phyloP scores from a whole-genome alignment of 2,113 vertebrate species.

The Macquaria ambigua region DNA sequence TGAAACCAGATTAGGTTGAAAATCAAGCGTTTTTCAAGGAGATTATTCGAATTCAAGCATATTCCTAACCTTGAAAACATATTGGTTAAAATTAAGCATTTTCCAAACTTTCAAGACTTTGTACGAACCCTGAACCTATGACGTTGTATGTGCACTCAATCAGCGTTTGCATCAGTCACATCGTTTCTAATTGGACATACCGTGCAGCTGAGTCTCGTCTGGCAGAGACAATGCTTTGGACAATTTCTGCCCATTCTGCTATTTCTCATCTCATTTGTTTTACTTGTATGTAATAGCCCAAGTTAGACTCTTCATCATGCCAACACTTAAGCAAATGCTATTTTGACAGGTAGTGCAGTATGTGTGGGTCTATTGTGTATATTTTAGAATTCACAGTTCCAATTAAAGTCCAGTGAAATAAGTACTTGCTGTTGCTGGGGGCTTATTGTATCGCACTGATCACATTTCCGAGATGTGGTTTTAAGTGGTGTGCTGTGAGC shows the following conservation, averaged over 20 bases:
- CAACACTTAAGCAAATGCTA: background rate
- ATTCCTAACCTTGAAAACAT: too few relatives aligned
- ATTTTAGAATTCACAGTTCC: background rate
- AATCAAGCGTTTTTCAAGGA: too few relatives aligned
- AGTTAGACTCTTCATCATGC: background rate
- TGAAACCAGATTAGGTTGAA: too few relatives aligned
- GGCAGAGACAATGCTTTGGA: background rate
- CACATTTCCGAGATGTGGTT: background rate
- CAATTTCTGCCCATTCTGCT: too few relatives aligned
- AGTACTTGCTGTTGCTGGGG: background rate
- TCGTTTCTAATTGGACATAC: too few relatives aligned
- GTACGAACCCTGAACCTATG: too few relatives aligned
- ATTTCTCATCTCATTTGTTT: background rate
- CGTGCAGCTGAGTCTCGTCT: background rate
- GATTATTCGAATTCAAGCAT: too few relatives aligned
- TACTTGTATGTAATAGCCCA: background rate
- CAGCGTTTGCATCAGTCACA: background rate
- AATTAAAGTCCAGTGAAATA: background rate
- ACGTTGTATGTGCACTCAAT: background rate
- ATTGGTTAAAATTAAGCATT: too few relatives aligned
- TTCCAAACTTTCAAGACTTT: too few relatives aligned
- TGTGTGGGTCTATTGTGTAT: background rate
- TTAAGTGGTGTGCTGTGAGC: background rate
- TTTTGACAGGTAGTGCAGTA: background rate
- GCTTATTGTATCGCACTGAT: background rate